These are phyloP conservation scores for Sialis lutaria DNA, from an alignment of 2,888 invertebrate genomes.

Conservation along the genomic window DNA sequence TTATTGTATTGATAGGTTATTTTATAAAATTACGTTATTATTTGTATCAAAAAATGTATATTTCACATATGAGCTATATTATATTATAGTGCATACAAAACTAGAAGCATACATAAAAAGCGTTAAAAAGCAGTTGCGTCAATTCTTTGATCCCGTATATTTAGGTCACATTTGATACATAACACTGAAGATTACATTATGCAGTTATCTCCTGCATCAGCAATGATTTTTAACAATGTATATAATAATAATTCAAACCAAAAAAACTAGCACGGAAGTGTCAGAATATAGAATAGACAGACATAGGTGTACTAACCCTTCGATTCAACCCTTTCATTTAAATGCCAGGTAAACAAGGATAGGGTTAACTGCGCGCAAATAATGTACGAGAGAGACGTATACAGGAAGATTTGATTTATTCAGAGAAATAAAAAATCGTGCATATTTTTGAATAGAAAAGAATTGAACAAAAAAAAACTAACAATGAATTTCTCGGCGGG, in stretches of 20 bases:
- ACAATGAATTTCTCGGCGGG: neutral
- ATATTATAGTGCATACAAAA: no score
- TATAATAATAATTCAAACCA: neutral
- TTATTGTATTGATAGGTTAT: no score
- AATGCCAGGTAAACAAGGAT: neutral
- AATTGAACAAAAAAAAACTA: neutral
- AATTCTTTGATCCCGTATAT: neutral
- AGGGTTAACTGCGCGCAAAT: neutral
- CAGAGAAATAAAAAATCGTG: neutral
- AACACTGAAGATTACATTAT: neutral
- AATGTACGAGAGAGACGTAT: neutral
- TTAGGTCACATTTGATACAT: neutral
- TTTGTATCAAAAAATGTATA: no score
- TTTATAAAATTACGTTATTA: no score
- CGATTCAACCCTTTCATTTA: neutral
- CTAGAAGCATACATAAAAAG: no score
- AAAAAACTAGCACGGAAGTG: neutral
- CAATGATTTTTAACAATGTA: neutral
- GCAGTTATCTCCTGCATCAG: neutral
- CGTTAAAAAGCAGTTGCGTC: neutral
- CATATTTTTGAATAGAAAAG: neutral
- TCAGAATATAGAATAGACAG: neutral
- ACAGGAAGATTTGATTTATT: neutral
- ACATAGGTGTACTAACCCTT: neutral
- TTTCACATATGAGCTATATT: no score